Evolutionary conservation across 2,797 vertebrate species (phyloP).

Genomic region (Catostomus latipinnis): DNA sequence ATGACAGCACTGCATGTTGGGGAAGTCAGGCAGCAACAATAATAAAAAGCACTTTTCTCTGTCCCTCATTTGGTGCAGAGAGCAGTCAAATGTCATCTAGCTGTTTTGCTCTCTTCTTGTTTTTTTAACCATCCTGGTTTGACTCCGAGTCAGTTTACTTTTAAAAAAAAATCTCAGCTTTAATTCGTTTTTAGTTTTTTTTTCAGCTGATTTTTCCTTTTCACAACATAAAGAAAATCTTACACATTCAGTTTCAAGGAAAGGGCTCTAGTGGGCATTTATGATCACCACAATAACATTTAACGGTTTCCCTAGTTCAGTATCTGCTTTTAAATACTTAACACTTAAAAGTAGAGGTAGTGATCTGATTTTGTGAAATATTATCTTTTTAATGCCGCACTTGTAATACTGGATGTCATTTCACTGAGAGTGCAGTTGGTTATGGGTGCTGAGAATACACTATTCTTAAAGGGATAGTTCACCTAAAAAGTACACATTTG

Average conservation of each 20-base stretch:
- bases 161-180: slow-evolving; percentile 30
- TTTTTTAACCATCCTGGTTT: slow-evolving; percentile 9
- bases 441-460: no score
- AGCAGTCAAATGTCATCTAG: slow-evolving; percentile 37
- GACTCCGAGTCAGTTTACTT: slow-evolving; percentile 10
- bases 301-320: neutral
- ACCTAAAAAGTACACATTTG: no score
- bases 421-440: no score
- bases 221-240: neutral
- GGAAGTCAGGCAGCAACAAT: slow-evolving; percentile 44
- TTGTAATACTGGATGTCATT: no score
- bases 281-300: neutral
- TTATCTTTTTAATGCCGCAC: no score
- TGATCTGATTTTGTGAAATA: no score
- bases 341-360: no score
- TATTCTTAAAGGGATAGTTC: no score
- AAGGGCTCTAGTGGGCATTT: neutral
- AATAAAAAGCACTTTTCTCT: slow-evolving; percentile 56
- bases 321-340: no score
- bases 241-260: neutral
- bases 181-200: neutral
- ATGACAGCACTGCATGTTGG: slow-evolving; percentile 53
- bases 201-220: slow-evolving; percentile 15
- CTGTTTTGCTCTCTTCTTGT: slow-evolving; percentile 10
- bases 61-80: slow-evolving; percentile 44